phyloP scores from a whole-genome alignment of 1,140 invertebrate genomes.

The Chrysoperla carnea region DNA sequence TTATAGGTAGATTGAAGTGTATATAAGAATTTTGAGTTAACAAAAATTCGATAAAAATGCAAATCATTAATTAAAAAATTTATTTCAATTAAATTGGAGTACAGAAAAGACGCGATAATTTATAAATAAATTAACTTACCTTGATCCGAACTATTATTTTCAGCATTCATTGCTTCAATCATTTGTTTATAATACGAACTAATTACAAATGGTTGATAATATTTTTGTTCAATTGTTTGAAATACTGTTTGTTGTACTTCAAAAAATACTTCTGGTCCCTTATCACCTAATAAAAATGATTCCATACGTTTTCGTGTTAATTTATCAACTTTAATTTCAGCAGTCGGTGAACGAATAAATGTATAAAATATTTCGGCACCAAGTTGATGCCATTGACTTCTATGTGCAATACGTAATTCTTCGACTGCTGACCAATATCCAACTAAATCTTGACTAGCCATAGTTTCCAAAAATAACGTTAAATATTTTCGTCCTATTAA shows the following conservation, averaged over 20 bases:
- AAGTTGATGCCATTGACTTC: conserved; percentile 66
- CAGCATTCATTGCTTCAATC: conserved; percentile 46
- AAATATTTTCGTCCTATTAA: conserved; percentile 53
- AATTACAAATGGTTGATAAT: conserved; percentile 75
- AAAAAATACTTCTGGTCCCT: conserved; percentile 76
- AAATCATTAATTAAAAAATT: too few relatives aligned
- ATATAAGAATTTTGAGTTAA: too few relatives aligned
- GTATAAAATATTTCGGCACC: conserved; percentile 81
- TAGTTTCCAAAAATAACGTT: conserved; percentile 60
- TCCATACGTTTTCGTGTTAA: conserved; percentile 66
- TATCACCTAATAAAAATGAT: conserved; percentile 67
- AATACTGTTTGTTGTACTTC: conserved; percentile 68
- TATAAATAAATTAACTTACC: too few relatives aligned
- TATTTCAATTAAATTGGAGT: too few relatives aligned
- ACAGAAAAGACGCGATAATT: too few relatives aligned
- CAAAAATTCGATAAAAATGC: too few relatives aligned
- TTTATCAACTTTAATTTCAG: conserved; percentile 64
- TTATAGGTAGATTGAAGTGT: too few relatives aligned
- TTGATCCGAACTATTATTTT: conserved; percentile 33
- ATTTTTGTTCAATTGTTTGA: conserved; percentile 63
- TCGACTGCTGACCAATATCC: conserved; percentile 81
- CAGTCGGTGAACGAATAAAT: conserved; percentile 59
- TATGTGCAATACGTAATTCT: conserved; percentile 52
- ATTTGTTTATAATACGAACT: conserved; percentile 71
- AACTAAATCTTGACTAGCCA: conserved; percentile 61